Percentiles rank a stretch among this genome's conserved stretches.
These are phyloP conservation scores for Pristionchus maxplancki DNA, from an alignment of 2,888 invertebrate genomes.

Conservation along the genomic window DNA sequence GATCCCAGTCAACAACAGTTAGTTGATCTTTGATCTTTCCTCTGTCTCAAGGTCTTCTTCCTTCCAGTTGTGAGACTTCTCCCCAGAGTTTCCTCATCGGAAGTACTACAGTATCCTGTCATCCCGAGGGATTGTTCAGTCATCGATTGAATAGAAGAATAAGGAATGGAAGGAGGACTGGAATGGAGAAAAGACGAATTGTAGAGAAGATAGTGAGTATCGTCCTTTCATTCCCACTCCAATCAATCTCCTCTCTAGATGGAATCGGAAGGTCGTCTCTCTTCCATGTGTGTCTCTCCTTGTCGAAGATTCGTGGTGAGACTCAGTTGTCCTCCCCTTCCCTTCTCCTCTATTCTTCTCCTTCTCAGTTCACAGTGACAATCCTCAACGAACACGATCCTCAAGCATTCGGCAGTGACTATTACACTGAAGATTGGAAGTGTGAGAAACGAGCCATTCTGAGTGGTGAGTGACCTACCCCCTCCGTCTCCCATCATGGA, in stretches of 20 bases:
- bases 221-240: neutral
- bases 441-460: neutral
- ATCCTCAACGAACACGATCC: neutral
- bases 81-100: neutral
- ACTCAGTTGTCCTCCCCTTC: neutral
- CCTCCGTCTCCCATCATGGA: neutral
- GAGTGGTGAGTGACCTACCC: neutral
- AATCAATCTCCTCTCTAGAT: neutral
- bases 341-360: neutral
- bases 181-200: neutral
- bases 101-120: neutral
- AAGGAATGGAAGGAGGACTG: neutral
- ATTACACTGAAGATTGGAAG: neutral
- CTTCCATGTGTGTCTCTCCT: neutral
- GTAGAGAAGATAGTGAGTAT: neutral
- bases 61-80: neutral
- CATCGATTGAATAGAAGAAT: neutral
- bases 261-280: neutral
- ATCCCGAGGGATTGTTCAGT: constrained; percentile 17
- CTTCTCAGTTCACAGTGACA: neutral
- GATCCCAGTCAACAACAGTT: neutral
- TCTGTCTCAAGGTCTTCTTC: neutral
- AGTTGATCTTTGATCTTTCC: neutral
- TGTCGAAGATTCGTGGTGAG: constrained; percentile 34
- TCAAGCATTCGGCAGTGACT: neutral